These are phyloP conservation scores for Thalassaphorura encarpata DNA, from an alignment of 1,140 invertebrate genomes.

Conservation along the genomic window DNA sequence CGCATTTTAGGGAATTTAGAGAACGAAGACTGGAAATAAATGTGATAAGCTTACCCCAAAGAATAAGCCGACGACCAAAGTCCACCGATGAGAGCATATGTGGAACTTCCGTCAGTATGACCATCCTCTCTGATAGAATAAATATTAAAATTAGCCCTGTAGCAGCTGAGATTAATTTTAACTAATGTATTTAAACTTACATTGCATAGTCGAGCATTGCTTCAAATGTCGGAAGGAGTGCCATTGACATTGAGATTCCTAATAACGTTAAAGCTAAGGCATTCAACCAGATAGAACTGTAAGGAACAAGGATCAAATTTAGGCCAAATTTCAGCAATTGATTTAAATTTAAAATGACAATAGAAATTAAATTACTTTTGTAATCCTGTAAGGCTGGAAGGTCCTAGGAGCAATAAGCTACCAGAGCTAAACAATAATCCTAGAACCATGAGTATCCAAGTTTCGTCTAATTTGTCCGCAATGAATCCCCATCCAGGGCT, in stretches of 20 bases:
- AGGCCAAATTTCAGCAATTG: neutral
- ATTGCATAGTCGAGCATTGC: slow-evolving; percentile 58
- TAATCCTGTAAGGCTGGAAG: slow-evolving; percentile 50
- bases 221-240: slow-evolving; percentile 64
- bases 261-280: slow-evolving; percentile 52
- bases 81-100: slow-evolving; percentile 59
- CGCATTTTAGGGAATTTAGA: neutral
- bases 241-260: slow-evolving; percentile 57
- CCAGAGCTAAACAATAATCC: slow-evolving; percentile 51
- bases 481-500: slow-evolving; percentile 63
- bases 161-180: no score
- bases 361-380: slow-evolving; percentile 35
- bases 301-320: slow-evolving; percentile 32
- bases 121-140: slow-evolving; percentile 48
- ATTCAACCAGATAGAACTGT: slow-evolving; percentile 54
- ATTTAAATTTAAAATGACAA: neutral
- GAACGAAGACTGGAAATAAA: no score
- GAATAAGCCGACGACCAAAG: slow-evolving; percentile 65
- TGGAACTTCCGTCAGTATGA: slow-evolving; percentile 51
- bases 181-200: no score
- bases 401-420: slow-evolving; percentile 55
- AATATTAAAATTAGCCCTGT: no score
- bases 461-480: slow-evolving; percentile 53
- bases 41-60: slow-evolving; percentile 45
- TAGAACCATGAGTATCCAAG: slow-evolving; percentile 58